phyloP scores from a whole-genome alignment of 92 coral and sea anemone species.

The Nematostella vectensis region DNA sequence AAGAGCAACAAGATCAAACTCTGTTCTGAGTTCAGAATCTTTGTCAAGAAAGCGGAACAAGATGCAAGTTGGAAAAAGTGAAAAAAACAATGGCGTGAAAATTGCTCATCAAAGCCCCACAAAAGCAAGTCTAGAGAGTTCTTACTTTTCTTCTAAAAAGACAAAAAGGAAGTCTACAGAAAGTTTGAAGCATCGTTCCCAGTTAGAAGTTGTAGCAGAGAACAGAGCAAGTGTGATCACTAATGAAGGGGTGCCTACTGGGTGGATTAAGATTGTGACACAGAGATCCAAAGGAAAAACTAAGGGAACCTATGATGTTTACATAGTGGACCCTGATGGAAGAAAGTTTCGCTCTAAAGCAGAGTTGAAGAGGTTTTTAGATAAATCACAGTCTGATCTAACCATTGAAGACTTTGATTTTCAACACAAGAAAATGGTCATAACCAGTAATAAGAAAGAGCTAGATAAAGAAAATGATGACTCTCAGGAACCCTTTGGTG shows the following conservation, averaged over 20 bases:
- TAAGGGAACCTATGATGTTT: slow-evolving; percentile 43
- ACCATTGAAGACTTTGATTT: slow-evolving; percentile 9
- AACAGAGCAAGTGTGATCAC: not conserved
- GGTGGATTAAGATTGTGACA: slow-evolving; percentile 31
- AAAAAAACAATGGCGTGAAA: too few relatives aligned
- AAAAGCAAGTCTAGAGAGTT: not conserved
- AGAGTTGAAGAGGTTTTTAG: slow-evolving; percentile 20
- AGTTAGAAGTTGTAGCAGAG: not conserved
- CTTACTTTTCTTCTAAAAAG: not conserved
- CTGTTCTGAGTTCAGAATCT: too few relatives aligned
- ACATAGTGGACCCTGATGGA: slow-evolving; percentile 36
- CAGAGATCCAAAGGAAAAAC: slow-evolving; percentile 23
- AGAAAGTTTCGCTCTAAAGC: slow-evolving; percentile 28
- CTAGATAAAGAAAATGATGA: not conserved
- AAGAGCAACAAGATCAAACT: too few relatives aligned
- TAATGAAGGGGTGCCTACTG: slow-evolving; percentile 14
- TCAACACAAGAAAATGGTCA: not conserved
- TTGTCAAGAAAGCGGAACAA: too few relatives aligned
- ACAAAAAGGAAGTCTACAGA: not conserved
- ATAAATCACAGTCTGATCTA: slow-evolving; percentile 2
- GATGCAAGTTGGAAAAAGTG: too few relatives aligned
- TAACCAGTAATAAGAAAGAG: not conserved
- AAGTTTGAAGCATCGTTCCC: not conserved
- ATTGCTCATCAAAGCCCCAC: too few relatives aligned
- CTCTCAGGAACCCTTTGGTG: not conserved